phyloP scores from a whole-genome alignment of 2,797 vertebrate species.

The Myotis pilosus region DNA sequence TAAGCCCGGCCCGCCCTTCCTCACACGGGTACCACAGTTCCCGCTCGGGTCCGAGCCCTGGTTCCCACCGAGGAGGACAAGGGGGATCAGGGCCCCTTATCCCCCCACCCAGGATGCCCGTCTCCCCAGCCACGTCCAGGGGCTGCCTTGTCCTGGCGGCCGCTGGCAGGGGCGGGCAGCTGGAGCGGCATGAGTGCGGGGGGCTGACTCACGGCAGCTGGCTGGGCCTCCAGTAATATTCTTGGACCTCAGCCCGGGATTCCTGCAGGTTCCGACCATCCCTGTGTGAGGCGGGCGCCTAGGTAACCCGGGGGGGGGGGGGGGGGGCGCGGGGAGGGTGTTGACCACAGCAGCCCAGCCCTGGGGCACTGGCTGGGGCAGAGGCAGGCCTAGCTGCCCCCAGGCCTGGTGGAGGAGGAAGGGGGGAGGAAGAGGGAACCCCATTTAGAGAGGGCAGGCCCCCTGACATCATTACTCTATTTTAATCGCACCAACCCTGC shows the following conservation, averaged over 20 bases:
- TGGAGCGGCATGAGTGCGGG: background rate
- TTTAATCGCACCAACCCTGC: background rate
- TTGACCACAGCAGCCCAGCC: background rate
- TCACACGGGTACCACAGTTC: constrained; percentile 54
- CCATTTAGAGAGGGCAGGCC: background rate
- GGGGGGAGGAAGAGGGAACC: background rate
- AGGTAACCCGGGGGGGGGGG: background rate
- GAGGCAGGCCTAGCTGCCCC: background rate
- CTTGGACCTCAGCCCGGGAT: constrained; percentile 47
- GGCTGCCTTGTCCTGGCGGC: background rate
- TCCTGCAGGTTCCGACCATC: constrained; percentile 51
- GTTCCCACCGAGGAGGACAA: background rate
- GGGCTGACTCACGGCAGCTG: constrained; percentile 42
- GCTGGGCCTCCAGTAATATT: background rate
- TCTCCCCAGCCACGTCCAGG: background rate
- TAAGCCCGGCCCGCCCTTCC: constrained; percentile 80
- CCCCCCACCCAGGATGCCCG: background rate
- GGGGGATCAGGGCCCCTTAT: background rate
- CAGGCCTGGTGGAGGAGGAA: background rate
- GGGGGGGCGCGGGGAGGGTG: background rate
- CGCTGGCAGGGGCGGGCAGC: background rate
- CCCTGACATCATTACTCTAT: background rate
- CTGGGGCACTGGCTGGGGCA: background rate
- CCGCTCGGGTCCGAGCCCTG: background rate
- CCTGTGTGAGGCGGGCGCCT: background rate